These are phyloP conservation scores for Drosophila antonietae DNA, from an alignment of 2,888 invertebrate species.

Conservation along the genomic window DNA sequence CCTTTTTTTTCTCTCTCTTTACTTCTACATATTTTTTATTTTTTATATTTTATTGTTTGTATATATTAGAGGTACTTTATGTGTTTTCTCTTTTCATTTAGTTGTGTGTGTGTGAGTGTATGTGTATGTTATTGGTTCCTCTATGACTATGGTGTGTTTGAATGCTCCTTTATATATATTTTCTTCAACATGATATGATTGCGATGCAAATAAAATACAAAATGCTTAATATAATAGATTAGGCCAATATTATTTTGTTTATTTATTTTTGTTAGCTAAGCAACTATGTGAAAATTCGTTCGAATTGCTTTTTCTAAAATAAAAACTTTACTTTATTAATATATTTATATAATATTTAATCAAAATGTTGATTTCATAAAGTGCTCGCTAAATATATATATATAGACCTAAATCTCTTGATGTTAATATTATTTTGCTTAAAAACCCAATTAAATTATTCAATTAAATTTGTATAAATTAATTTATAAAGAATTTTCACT, in stretches of 20 bases:
- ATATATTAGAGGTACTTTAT: conserved; percentile 64
- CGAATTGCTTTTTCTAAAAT: conserved; percentile 38
- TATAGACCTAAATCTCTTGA: conserved; percentile 4
- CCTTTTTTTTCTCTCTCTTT: background rate
- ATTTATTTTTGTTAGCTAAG: conserved; percentile 44
- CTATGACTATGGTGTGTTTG: conserved; percentile 31
- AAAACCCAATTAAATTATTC: background rate
- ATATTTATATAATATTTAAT: conserved; percentile 6
- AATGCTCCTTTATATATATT: conserved; percentile 18
- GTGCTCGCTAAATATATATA: conserved; percentile 11
- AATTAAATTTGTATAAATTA: conserved; percentile 10
- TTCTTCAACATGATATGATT: conserved; percentile 54
- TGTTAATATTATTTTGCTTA: background rate
- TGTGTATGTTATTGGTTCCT: conserved; percentile 36
- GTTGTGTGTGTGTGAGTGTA: conserved; percentile 26
- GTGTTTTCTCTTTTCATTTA: conserved; percentile 39
- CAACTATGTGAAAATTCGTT: conserved; percentile 71
- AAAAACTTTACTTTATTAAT: conserved; percentile 1
- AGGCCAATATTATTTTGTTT: conserved; percentile 28
- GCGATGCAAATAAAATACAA: conserved; percentile 62
- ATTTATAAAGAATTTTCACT: background rate
- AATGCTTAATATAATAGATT: conserved; percentile 51
- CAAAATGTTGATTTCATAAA: conserved; percentile 13
- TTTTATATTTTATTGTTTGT: conserved; percentile 6
- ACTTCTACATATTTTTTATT: background rate